Base-by-base conservation (phyloP, 2,888 invertebrate genomes). In the Lagria hirta region DNA sequence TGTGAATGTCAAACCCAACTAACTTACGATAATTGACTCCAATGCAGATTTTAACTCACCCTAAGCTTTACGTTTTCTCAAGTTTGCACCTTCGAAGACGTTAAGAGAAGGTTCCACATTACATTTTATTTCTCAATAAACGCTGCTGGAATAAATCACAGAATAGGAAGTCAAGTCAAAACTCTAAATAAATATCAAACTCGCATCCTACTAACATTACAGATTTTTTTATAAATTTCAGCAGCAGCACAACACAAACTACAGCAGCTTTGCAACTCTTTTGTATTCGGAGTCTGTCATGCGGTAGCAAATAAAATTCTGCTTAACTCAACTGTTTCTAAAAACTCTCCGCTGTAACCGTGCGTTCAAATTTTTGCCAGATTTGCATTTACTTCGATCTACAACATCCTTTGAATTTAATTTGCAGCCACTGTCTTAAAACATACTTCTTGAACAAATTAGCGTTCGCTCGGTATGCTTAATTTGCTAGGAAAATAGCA, bases 241-340 rank as follows among this genome's bases (percentile, higher is more conserved):
- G 45, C 20, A 33, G 47, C 47, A 37, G 37, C 30, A 28, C n/a
- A n/a, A n/a, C n/a, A n/a, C n/a, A n/a, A n/a, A 18, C 24, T 20
- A 38, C 37, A 10, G 23, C 33, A 41, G 46, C 44, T 38, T 46
- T 41, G 38, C 30, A 35, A 35, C 49, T 54, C 43, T 40, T 54
- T 52, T 29, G 45, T 52, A 54, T 54, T 54, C 54, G 45, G 45
- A 41, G 12, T 18, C 34, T 43, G 52, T 49, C 50, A 47, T 37
- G 47, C 47, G 45, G 48, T 40, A 44, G 51, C 54, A 54, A 54
- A 54, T 54, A 54, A 52, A 54, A 54, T 54, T 52, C 47, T 47
- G 47, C 45, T 44, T 33, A 47, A 37, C 42, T 43, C 28, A 13
- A 11, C 37, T 29, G 32, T 43, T 43, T 33, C 30, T 14, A 40